Percentiles rank a stretch among this genome's conserved stretches.
These are phyloP conservation scores for Schrankia costaestrigalis DNA, from an alignment of 2,888 invertebrate species.

Conservation along the genomic window DNA sequence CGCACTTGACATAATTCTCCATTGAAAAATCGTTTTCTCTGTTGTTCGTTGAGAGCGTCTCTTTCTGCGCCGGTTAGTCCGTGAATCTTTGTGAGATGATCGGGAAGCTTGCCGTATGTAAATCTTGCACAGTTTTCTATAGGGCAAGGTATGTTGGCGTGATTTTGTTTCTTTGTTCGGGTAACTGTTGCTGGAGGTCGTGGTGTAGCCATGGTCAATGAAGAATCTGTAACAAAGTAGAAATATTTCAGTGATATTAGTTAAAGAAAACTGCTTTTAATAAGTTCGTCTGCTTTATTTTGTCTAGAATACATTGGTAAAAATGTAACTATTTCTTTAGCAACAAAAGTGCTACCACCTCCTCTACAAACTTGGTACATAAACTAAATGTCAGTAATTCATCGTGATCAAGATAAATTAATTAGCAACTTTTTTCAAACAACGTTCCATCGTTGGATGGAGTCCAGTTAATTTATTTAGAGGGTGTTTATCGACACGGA, in stretches of 20 bases:
- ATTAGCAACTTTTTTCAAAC: constrained; percentile 24
- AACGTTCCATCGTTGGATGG: constrained; percentile 36
- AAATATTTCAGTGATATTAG: neutral
- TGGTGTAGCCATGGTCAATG: constrained; percentile 46
- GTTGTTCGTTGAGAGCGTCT: constrained; percentile 74
- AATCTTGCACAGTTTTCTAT: constrained; percentile 78
- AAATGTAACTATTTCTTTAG: too few species aligned
- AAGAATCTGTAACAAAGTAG: constrained; percentile 29
- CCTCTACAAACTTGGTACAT: too few species aligned
- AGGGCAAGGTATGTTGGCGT: constrained; percentile 77
- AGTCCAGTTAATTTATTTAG: constrained; percentile 77
- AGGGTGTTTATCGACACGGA: constrained; percentile 69
- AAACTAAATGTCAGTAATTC: neutral
- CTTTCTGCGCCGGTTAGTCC: constrained; percentile 73
- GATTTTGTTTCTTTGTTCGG: constrained; percentile 77
- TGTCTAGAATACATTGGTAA: too few species aligned
- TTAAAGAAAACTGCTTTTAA: neutral
- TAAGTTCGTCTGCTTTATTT: too few species aligned
- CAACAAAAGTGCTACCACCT: too few species aligned
- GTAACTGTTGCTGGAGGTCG: constrained; percentile 50
- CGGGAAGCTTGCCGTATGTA: constrained; percentile 76
- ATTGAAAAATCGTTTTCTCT: constrained; percentile 75
- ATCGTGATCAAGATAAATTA: constrained; percentile 17
- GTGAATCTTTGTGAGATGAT: constrained; percentile 75
- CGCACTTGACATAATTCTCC: constrained; percentile 78